phyloP scores from a whole-genome alignment of 2,797 vertebrate species.

The Nannoperca obscura region DNA sequence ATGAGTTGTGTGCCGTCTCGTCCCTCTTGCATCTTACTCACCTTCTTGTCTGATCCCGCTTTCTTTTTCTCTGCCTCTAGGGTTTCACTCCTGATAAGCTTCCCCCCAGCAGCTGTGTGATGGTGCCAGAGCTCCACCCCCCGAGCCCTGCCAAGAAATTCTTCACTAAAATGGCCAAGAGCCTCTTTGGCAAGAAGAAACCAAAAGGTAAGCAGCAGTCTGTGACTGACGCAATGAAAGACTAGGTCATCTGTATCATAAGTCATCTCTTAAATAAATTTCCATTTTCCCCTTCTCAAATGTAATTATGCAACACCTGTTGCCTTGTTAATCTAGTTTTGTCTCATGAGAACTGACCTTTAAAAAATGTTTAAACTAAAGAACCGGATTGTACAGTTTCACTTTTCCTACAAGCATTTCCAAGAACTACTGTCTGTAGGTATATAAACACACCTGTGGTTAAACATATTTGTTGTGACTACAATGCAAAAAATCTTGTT shows the following conservation, averaged over 20 bases:
- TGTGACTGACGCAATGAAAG: background rate
- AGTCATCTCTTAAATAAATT: background rate
- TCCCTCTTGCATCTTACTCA: constrained; percentile 15
- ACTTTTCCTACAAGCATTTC: background rate
- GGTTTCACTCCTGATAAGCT: constrained; percentile 95
- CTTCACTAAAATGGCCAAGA: constrained; percentile 97
- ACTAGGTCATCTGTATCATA: background rate
- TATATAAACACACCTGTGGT: background rate
- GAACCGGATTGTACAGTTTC: background rate
- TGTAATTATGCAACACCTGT: background rate
- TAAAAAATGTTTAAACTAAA: background rate
- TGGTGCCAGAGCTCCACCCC: constrained; percentile 93
- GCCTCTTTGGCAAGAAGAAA: constrained; percentile 94
- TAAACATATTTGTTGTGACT: constrained; percentile 16
- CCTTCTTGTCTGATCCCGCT: constrained; percentile 9
- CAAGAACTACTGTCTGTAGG: background rate
- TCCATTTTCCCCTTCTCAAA: background rate
- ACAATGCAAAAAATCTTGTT: background rate
- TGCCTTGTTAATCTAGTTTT: constrained; percentile 1
- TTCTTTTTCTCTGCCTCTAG: constrained; percentile 72
- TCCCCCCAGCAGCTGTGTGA: constrained; percentile 93
- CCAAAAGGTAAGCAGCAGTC: constrained; percentile 86
- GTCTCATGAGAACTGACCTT: background rate
- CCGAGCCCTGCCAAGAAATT: constrained; percentile 95
- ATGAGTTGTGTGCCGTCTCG: background rate